Conservation (phyloP, 2,888 invertebrate genomes). For the Hofmannophila pseudospretella region DNA sequence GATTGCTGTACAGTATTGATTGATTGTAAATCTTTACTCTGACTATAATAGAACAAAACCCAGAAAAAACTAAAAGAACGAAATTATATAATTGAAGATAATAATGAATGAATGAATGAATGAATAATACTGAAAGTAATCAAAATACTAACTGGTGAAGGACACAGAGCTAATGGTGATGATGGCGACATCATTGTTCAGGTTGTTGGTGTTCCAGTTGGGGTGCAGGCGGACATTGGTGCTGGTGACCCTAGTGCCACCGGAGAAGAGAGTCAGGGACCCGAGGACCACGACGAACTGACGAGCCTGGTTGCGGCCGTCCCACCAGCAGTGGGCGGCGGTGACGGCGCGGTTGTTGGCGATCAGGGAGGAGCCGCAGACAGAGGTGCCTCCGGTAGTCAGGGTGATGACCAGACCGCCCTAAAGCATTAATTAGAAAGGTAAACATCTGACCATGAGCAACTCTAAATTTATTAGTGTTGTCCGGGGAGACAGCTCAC, state of each 20-base stretch:
- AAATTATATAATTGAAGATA: too few species aligned
- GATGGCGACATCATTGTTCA: conserved; percentile 31
- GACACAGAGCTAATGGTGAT: conserved; percentile 19
- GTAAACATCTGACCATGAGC: background rate
- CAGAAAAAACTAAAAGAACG: too few species aligned
- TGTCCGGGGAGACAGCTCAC: too few species aligned
- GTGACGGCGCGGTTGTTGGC: conserved; percentile 26
- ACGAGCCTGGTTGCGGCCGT: conserved; percentile 21
- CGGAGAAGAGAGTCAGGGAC: conserved; percentile 23
- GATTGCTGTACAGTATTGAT: too few species aligned
- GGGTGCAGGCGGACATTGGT: conserved; percentile 23
- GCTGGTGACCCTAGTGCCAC: conserved; percentile 27
- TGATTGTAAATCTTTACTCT: too few species aligned
- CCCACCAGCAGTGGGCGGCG: conserved; percentile 37
- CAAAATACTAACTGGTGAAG: conserved; percentile 22
- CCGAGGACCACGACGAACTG: conserved; percentile 31
- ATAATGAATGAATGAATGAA: too few species aligned
- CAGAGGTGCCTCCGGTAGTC: conserved; percentile 22
- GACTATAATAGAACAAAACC: too few species aligned
- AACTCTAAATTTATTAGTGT: too few species aligned
- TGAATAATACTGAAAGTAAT: too few species aligned
- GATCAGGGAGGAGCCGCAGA: conserved; percentile 32
- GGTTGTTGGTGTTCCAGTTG: conserved; percentile 18
- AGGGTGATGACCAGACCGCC: conserved; percentile 29
- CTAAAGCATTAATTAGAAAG: conserved; percentile 15